Conservation (phyloP, 1,140 invertebrate genomes). For the Neoseiulus cucumeris region DNA sequence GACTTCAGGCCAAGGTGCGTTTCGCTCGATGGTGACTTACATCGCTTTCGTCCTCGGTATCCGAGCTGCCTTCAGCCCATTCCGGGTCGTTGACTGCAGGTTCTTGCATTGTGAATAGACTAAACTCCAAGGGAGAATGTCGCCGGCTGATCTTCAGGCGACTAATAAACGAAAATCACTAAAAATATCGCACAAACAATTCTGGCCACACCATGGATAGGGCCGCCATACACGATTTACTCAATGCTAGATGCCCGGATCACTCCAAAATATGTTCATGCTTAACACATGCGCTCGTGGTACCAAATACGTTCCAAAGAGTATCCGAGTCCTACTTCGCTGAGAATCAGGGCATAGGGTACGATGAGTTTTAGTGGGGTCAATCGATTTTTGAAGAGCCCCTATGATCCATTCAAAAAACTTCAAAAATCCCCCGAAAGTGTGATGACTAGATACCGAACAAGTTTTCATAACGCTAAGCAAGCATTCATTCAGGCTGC, state of each 20-base stretch:
- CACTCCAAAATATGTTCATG: neutral
- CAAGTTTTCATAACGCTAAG: too few species aligned
- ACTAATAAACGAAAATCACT: slow-evolving; percentile 1
- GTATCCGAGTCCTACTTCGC: too few species aligned
- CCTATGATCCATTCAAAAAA: too few species aligned
- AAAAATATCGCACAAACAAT: slow-evolving; percentile 10
- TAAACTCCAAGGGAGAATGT: neutral
- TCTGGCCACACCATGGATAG: slow-evolving; percentile 10
- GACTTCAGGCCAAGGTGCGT: too few species aligned
- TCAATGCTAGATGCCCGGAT: neutral
- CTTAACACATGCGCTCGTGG: neutral
- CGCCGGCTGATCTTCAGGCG: neutral
- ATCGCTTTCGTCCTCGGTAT: neutral
- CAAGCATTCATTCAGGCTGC: too few species aligned
- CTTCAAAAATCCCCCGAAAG: too few species aligned
- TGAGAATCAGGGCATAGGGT: too few species aligned
- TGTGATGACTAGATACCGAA: too few species aligned
- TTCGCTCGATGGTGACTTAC: neutral
- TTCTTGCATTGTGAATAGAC: slow-evolving; percentile 1
- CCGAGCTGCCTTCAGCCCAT: slow-evolving; percentile 1
- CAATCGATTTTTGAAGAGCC: too few species aligned
- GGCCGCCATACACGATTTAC: slow-evolving; percentile 8
- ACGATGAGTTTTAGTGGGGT: too few species aligned
- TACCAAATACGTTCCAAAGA: too few species aligned
- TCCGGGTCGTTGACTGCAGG: neutral